Base-by-base conservation (phyloP, 2,797 vertebrate genomes). In the Cyprinella venusta region DNA sequence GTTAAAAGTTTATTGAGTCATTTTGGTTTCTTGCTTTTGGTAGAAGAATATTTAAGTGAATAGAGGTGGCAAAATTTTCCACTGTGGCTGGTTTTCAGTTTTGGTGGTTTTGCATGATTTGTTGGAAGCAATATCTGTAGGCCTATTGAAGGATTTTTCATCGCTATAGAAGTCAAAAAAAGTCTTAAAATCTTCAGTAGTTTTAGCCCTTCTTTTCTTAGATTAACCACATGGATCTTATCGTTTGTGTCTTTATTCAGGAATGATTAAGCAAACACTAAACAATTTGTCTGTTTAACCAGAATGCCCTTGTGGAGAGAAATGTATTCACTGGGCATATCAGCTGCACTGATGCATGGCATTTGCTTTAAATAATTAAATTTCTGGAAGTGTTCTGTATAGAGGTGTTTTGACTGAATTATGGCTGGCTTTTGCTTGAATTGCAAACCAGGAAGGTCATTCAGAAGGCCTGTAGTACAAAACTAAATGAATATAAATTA, bases 1-100 rank as follows among this genome's bases (percentile, higher is more conserved):
- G 33, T 74, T 72, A 81, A 76, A 84, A 77, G 24, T 87, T 80
- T 77, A 78, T 85, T 26, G 40, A 54, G 48, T 82, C 52, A 59
- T 86, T 85, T 71, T 40, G 84, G 80, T 82, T 80, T 80, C 68
- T 69, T 64, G 54, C 50, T 74, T 72, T 78, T 63, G 75, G 65
- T 45, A 56, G n/a, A 24, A 71, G 48, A 61, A 13, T 81, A 16
- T 67, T 70, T 40, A 59, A 81, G 30, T 50, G 45, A 33, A 76
- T 52, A 67, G 36, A 71, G 56, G 65, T 78, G 74, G 78, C 84
- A 81, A n/a, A 68, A 45, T 36, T 78, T 78, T 79, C 81, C 81
- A 78, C 68, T 80, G 19, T 70, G 48, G 42, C 48, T 21, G 21
- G 21, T 56, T 85, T 75, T 78, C 33, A 70, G 76, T 83, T 59